A percentile compares a stretch with the other conserved stretches of the same genome.
Conservation (phyloP, 2,797 vertebrate species). For the Numenius phaeopus region DNA sequence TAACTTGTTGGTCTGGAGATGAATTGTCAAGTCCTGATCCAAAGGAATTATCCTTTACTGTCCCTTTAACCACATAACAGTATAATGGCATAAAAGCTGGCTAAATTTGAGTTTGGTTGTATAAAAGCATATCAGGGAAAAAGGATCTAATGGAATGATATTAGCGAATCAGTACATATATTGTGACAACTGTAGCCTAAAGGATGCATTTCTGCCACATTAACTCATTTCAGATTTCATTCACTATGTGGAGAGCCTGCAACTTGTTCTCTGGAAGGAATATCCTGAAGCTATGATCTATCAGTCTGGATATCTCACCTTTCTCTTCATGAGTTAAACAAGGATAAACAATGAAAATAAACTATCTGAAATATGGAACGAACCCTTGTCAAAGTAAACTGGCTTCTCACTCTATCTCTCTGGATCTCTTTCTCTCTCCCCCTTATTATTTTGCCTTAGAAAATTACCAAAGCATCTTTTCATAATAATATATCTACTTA, state of each 20-base stretch:
- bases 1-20: not conserved
- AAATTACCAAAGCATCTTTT: not conserved
- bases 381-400: not conserved
- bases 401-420: not conserved
- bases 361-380: not conserved
- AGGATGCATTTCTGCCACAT: slow-evolving; percentile 2
- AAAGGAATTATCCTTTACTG: not conserved
- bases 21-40: not conserved
- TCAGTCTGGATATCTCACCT: slow-evolving; percentile 13
- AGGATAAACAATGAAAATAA: slow-evolving; percentile 11
- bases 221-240: slow-evolving; percentile 40
- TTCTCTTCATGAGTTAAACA: not conserved
- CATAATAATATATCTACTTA: not conserved
- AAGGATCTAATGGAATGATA: not conserved
- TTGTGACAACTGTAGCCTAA: slow-evolving; percentile 39
- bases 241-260: not conserved
- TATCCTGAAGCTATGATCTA: slow-evolving; percentile 29
- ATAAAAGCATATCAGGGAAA: not conserved
- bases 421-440: not conserved
- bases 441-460: not conserved
- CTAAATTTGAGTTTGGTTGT: not conserved
- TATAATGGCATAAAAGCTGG: not conserved
- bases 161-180: not conserved
- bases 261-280: slow-evolving; percentile 2
- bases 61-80: not conserved